Percentiles rank a stretch among this genome's conserved stretches.
These are phyloP conservation scores for Hermaeophaga mercurialis DNA, from an alignment of 2,888 invertebrate genomes.

Conservation along the genomic window DNA sequence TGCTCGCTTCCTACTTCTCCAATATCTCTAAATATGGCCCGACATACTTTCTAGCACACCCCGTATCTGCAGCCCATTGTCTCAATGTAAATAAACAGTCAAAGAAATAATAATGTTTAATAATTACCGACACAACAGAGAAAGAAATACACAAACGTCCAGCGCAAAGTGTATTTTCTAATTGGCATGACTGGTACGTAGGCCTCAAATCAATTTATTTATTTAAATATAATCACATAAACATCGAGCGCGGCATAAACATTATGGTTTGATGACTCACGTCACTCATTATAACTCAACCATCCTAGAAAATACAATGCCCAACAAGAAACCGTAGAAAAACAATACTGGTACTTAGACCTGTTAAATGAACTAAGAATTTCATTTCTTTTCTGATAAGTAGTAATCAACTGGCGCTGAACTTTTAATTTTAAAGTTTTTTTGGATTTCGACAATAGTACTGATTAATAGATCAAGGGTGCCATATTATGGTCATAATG, in stretches of 20 bases:
- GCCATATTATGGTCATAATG: no score
- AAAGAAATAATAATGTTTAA: not conserved
- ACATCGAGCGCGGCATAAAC: constrained; percentile 36
- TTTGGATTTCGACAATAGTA: no score
- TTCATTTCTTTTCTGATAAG: no score
- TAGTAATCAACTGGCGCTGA: no score
- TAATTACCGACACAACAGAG: not conserved
- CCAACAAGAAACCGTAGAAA: no score
- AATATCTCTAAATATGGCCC: not conserved
- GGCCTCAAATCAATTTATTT: constrained; percentile 50
- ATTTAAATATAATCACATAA: constrained; percentile 52
- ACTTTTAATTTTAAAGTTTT: no score
- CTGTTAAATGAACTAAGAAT: no score
- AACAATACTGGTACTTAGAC: no score
- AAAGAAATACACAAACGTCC: not conserved
- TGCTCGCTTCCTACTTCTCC: no score
- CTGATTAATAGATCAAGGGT: no score
- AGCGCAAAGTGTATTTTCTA: constrained; percentile 35
- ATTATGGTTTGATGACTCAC: constrained; percentile 30
- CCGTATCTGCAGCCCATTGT: not conserved
- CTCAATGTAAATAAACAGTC: constrained; percentile 3
- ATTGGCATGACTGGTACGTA: constrained; percentile 47
- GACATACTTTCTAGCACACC: not conserved
- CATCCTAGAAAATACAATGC: constrained; percentile 24
- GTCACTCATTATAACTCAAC: constrained; percentile 33